These are phyloP conservation scores for Odontamblyopus lacepedii DNA, from an alignment of 2,797 vertebrate genomes.

Conservation along the genomic window DNA sequence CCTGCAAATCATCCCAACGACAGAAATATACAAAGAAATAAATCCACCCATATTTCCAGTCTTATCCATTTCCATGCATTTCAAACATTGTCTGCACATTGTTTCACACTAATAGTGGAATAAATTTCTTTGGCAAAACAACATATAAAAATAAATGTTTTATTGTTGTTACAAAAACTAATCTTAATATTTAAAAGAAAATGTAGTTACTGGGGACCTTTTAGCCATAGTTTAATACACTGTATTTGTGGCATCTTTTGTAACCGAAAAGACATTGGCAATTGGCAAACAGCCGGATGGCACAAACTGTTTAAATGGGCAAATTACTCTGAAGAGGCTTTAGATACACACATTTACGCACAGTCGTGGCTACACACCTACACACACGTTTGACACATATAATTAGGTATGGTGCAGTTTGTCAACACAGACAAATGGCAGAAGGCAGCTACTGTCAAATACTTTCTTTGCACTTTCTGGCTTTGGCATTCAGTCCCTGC, in stretches of 20 bases:
- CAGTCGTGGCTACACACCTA: slow-evolving; percentile 3
- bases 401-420: slow-evolving; percentile 34
- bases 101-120: neutral
- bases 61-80: no score
- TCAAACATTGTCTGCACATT: neutral
- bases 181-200: no score
- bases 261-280: slow-evolving; percentile 25
- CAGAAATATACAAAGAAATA: neutral
- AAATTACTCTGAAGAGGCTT: slow-evolving; percentile 26
- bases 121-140: neutral
- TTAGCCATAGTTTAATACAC: neutral
- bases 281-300: slow-evolving; percentile 29
- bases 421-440: slow-evolving; percentile 22
- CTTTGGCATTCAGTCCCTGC: slow-evolving; percentile 6
- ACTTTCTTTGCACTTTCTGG: slow-evolving; percentile 19
- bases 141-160: no score
- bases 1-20: slow-evolving; percentile 24
- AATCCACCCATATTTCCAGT: neutral
- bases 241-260: slow-evolving; percentile 2
- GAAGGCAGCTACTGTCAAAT: slow-evolving; percentile 38
- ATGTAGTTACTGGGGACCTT: neutral
- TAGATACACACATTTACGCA: slow-evolving; percentile 6
- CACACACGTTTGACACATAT: slow-evolving; percentile 16
- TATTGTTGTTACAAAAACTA: no score
- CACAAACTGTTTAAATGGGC: slow-evolving; percentile 43